Conservation (phyloP, 2,888 invertebrate species). For the Rotaria socialis region DNA sequence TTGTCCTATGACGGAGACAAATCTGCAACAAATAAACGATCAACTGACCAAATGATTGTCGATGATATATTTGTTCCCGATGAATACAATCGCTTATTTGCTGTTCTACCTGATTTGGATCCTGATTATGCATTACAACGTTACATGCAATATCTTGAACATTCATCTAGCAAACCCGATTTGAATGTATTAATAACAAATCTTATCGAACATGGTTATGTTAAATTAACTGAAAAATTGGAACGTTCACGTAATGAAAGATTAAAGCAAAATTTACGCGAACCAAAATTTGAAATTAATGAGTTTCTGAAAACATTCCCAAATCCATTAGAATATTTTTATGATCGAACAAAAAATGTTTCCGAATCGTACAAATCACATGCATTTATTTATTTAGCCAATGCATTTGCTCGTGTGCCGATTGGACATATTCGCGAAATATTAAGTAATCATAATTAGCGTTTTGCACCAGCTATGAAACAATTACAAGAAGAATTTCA, state of each 20-base stretch:
- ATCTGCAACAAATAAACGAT: background rate
- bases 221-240: slow-evolving; percentile 7
- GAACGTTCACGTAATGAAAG: slow-evolving; percentile 3
- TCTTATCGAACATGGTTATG: slow-evolving; percentile 7
- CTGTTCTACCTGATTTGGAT: background rate
- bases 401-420: background rate
- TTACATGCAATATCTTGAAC: background rate
- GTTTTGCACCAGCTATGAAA: background rate
- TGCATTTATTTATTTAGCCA: background rate
- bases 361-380: background rate
- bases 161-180: background rate
- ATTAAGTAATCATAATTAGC: background rate
- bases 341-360: background rate
- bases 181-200: background rate
- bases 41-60: background rate
- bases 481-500: slow-evolving; percentile 3
- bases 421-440: background rate
- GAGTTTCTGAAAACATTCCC: background rate
- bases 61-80: background rate
- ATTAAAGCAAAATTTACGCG: background rate
- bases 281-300: background rate
- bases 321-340: background rate
- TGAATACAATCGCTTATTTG: background rate
- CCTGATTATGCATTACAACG: slow-evolving; percentile 9
- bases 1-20: background rate